These are phyloP conservation scores for Pedionomus torquatus DNA, from an alignment of 2,113 vertebrate genomes.

Conservation along the genomic window DNA sequence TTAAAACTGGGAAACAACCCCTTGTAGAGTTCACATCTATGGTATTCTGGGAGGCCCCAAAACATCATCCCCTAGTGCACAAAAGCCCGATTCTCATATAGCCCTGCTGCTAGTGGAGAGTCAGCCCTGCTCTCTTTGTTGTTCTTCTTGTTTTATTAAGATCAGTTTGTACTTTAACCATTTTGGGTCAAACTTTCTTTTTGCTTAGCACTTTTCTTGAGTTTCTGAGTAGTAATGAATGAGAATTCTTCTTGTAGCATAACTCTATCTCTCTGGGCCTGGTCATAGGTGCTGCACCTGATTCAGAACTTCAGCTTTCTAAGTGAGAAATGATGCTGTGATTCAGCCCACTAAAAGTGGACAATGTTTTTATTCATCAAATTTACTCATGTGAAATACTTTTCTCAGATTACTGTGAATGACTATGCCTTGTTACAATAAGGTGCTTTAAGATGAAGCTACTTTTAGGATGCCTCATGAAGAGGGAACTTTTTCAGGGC, in stretches of 20 bases:
- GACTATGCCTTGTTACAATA: neutral
- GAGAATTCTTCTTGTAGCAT: neutral
- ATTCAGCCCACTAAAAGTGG: neutral
- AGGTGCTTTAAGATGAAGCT: neutral
- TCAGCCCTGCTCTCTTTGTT: neutral
- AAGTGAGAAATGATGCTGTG: neutral
- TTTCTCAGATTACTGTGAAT: neutral
- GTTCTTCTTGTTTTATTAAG: neutral
- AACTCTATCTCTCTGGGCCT: neutral
- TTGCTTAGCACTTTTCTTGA: neutral
- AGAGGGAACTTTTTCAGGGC: neutral
- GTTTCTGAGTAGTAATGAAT: neutral
- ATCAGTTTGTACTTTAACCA: neutral
- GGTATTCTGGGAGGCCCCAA: neutral
- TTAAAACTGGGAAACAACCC: neutral
- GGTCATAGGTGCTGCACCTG: neutral
- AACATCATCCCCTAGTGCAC: neutral
- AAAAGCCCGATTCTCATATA: neutral
- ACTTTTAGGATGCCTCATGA: neutral
- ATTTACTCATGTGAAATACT: neutral
- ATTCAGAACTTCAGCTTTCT: neutral
- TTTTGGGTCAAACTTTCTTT: neutral
- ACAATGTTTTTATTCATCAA: neutral
- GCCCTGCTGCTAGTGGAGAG: neutral
- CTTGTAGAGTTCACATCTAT: neutral